Evolutionary conservation across 2,797 vertebrate genomes (phyloP), one percentile per base, ranked within the genome.

Genomic region (Distichodus sexfasciatus): DNA sequence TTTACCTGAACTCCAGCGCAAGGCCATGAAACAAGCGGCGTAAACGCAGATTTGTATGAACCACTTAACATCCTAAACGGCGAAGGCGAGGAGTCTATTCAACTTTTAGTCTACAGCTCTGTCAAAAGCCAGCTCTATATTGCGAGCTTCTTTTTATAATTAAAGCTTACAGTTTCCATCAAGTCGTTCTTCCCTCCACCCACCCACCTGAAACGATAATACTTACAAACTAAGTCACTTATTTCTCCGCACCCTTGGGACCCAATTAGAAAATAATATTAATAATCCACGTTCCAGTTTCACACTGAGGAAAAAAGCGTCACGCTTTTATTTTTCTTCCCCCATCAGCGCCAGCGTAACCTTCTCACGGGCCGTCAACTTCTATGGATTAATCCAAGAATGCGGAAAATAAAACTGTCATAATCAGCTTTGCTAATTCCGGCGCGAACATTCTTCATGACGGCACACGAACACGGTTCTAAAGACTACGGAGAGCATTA

Each of bases 241-340:
- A 75, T 76, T 74, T 69, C 77, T 81, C 76, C 76, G 74, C 83
- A 78, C 83, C 87, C 83, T 80, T 82, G 74, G 87, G 84, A 89
- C 81, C 81, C 88, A 87, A 90, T 90, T 89, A 90, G 86, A 86
- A 78, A 85, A 81, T 79, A 82, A 87, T 81, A 88, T 87, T 82
- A 88, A 87, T 89, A 85, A 85, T 84, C 86, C 80, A 71, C 62
- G 55, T 74, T 75, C 69, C 75, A 28, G 44, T 68, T 50, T 57
- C 67, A 68, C 55, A 74, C 21, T 53, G 53, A 24, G 51, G 62
- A 48, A 69, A 69, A 61, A 69, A 67, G 55, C 43, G 36, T 57
- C 60, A 59, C 57, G 70, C 69, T 66, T 82, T 84, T 76, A 76
- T 82, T 79, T n/a, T 14, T n/a, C 4, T 6, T 2, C 3, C 4